Evolutionary conservation across 2,797 vertebrate genomes (phyloP).

Genomic region (Aplochiton taeniatus): DNA sequence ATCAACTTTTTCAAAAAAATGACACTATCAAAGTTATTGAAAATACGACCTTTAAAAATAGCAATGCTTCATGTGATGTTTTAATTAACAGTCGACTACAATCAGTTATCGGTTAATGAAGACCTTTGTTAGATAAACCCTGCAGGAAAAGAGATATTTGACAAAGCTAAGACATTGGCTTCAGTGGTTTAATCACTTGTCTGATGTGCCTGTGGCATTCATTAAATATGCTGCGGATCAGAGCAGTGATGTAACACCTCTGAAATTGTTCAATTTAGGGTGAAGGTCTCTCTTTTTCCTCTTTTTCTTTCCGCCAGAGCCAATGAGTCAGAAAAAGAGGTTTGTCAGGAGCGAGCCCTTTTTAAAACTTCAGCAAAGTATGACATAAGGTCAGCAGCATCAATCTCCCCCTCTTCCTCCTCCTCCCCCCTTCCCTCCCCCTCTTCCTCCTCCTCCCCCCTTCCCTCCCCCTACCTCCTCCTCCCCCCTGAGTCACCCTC

Average conservation of each 20-base stretch:
- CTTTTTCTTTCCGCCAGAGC: conserved; percentile 15
- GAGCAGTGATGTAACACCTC: conserved; percentile 25
- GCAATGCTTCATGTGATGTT: too few relatives aligned
- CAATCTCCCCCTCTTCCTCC: conserved; percentile 30
- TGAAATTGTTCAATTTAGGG: conserved; percentile 39
- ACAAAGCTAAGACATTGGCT: conserved; percentile 18
- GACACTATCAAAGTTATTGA: too few relatives aligned
- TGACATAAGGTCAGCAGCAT: conserved; percentile 63
- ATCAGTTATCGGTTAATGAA: neutral
- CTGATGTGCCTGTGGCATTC: conserved; percentile 8
- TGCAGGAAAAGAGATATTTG: neutral
- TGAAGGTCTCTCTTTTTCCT: conserved; percentile 13
- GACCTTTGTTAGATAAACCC: conserved; percentile 20
- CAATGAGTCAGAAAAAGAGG: conserved; percentile 28
- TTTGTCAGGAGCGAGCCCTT: conserved; percentile 31
- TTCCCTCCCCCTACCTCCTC: conserved; percentile 16
- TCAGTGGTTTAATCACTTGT: conserved; percentile 30
- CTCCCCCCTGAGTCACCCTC: too few relatives aligned
- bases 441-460: neutral
- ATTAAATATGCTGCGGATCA: conserved; percentile 29
- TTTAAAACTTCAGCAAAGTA: conserved; percentile 47
- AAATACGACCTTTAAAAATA: too few relatives aligned
- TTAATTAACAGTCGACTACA: too few relatives aligned
- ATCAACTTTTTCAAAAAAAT: too few relatives aligned
- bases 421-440: too few relatives aligned